Evolutionary conservation across 2,888 invertebrate genomes (phyloP).

Genomic region (Marasmarcha lunaedactyla): DNA sequence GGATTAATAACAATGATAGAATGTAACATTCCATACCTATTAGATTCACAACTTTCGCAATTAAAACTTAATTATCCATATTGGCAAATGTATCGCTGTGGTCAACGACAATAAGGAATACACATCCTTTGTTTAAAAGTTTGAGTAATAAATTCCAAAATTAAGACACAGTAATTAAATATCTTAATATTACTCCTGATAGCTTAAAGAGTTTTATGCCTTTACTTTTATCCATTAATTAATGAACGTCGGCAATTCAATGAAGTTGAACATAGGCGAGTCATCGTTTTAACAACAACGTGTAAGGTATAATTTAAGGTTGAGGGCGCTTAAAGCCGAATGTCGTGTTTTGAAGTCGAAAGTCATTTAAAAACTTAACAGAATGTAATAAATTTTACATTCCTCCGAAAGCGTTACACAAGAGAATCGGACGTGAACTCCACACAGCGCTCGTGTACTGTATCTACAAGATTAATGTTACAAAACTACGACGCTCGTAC

Average conservation of each 20-base stretch:
- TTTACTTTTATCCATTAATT: constrained; percentile 20
- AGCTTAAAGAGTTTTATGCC: constrained; percentile 8
- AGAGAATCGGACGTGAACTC: neutral
- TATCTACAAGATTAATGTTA: too few relatives aligned
- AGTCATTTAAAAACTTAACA: constrained; percentile 44
- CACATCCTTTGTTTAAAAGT: too few relatives aligned
- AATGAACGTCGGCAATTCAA: constrained; percentile 17
- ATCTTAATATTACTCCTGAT: constrained; percentile 18
- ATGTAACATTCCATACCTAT: too few relatives aligned
- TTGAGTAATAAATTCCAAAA: too few relatives aligned
- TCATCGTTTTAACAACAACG: constrained; percentile 1
- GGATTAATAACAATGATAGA: neutral
- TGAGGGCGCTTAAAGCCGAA: constrained; percentile 17
- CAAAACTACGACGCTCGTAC: too few relatives aligned
- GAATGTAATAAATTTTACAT: constrained; percentile 51
- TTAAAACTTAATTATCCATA: too few relatives aligned
- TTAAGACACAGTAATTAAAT: constrained; percentile 13
- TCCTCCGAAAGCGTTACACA: neutral
- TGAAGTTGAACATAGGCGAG: constrained; percentile 12
- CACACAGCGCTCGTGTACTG: too few relatives aligned
- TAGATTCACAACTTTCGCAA: too few relatives aligned
- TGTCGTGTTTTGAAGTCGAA: constrained; percentile 34
- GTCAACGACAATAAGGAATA: too few relatives aligned
- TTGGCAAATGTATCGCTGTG: too few relatives aligned
- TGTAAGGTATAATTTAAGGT: too few relatives aligned